Evolutionary conservation across 2,113 vertebrate genomes (phyloP), one percentile per base, ranked within the genome.

Genomic region (Antennarius striatus): DNA sequence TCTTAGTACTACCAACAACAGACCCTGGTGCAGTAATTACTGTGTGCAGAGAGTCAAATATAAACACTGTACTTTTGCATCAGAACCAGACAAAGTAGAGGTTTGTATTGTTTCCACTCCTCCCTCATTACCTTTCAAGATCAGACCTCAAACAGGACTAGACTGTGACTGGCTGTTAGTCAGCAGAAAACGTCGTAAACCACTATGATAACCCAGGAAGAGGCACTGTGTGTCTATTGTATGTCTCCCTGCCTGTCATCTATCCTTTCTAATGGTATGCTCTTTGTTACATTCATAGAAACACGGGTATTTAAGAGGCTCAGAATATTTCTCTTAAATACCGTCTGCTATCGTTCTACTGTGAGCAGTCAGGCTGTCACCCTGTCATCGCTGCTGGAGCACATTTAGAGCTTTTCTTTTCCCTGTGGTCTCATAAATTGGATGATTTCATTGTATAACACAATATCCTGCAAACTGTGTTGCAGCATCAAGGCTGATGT

Each of bases 401-500:
- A 77, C 42, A 43, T 86, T 86, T 79, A 80, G 62, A 85, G 84
- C 77, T 85, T 86, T 83, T 79, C 66, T 72, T 72, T 72, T 80
- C 60, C 64, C 17, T 69, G 46, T 52, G n/a, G n/a, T n/a, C n/a
- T n/a, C 54, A 0, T 71, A 48, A 64, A 83, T 79, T 74, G 54
- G 28, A 69, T 67, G 71, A 51, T 56, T 75, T 68, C 53, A 10
- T 63, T 7, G 12, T 40, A 78, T 73, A 14, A 62, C 16, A 60
- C 12, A 28, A 17, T 36, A 29, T 52, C 48, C 29, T 22, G 56
- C 47, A 58, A 29, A 9, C 22, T 50, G 22, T 49, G 48, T n/a
- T 39, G 60, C 16, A 12, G 56, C 9, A 4, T 28, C 15, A 22
- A 22, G 22, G 1, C 22, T 22, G 22, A 22, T 22, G 22, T 22